Evolutionary conservation across 2,797 vertebrate genomes (phyloP), one percentile per base, ranked within the genome.

Genomic region (Urophycis tenuis): DNA sequence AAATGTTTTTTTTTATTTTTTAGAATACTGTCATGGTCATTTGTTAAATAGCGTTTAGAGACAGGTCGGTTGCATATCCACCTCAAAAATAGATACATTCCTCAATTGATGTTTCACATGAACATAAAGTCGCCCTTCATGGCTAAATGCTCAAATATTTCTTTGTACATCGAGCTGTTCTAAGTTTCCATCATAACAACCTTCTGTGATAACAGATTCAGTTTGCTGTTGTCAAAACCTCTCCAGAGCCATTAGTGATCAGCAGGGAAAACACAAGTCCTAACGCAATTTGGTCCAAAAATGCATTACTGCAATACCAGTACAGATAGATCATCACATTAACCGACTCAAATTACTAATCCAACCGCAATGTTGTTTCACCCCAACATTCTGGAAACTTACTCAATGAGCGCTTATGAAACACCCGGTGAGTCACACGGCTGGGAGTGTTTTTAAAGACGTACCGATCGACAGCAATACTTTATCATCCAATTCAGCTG

Each of bases 391-490:
- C 19, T 2, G 60, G 71, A 22, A 9, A 10, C 33, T 41, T 75
- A 81, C 29, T 80, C 75, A 71, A 87, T 85, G 80, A 85, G 82
- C 69, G 69, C 60, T 73, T 7, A 10, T 22, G 33, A 12, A 72
- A n/a, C 49, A 81, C 45, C 64, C 77, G 67, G 9, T 74, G 19
- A 64, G 73, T 22, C 76, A 77, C 49, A 77, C 34, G 29, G 34
- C 29, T 72, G 69, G 49, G 71, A 74, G 36, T 75, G 74, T n/a
- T n/a, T n/a, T n/a, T n/a, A n/a, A n/a, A n/a, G n/a, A n/a, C n/a
- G n/a, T n/a, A n/a, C n/a, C n/a, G n/a, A n/a, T n/a, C n/a, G 2
- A 35, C 41, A 72, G 35, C 11, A 75, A 32, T 72, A 53, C 19
- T 6, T 19, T 1, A 15, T 67, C 5, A 82, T 73, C 8, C 3